Evolutionary conservation across 2,113 vertebrate species (phyloP).

Genomic region (Blennius ocellaris): DNA sequence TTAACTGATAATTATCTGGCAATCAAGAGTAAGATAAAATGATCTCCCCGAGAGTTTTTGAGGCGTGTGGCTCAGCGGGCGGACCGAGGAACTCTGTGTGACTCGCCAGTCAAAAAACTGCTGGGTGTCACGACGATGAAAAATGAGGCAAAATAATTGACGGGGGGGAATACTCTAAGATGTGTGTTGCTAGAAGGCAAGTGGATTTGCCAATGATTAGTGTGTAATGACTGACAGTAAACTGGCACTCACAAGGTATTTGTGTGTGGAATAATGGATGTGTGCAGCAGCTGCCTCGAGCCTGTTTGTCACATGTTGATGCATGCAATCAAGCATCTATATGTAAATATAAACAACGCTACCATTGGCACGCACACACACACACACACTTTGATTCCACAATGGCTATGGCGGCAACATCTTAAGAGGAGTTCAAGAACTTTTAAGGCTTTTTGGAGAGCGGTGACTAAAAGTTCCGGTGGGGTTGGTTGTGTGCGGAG

Average conservation of each 20-base stretch:
- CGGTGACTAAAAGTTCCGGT: background rate
- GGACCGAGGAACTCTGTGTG: constrained; percentile 63
- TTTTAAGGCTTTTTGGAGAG: too few relatives aligned
- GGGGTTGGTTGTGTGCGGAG: too few relatives aligned
- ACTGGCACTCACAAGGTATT: constrained; percentile 68
- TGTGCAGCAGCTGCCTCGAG: constrained; percentile 54
- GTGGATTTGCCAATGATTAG: constrained; percentile 74
- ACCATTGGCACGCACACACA: too few relatives aligned
- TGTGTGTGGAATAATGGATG: constrained; percentile 70
- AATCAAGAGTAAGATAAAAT: constrained; percentile 85
- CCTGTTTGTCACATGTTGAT: constrained; percentile 31
- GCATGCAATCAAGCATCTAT: constrained; percentile 30
- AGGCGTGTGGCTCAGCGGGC: constrained; percentile 65
- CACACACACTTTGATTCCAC: too few relatives aligned
- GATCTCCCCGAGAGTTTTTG: constrained; percentile 76
- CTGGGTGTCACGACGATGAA: constrained; percentile 40
- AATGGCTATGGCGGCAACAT: too few relatives aligned
- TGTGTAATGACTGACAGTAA: constrained; percentile 78
- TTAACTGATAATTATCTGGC: constrained; percentile 89
- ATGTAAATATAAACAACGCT: constrained; percentile 30
- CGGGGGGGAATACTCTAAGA: constrained; percentile 55
- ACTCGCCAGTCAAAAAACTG: constrained; percentile 62
- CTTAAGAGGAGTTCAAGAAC: too few relatives aligned
- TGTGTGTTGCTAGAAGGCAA: constrained; percentile 57
- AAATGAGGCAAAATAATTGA: constrained; percentile 49